Evolutionary conservation across 1,140 invertebrate genomes (phyloP), one percentile per base, ranked within the genome.

Genomic region (Nymphalis io): DNA sequence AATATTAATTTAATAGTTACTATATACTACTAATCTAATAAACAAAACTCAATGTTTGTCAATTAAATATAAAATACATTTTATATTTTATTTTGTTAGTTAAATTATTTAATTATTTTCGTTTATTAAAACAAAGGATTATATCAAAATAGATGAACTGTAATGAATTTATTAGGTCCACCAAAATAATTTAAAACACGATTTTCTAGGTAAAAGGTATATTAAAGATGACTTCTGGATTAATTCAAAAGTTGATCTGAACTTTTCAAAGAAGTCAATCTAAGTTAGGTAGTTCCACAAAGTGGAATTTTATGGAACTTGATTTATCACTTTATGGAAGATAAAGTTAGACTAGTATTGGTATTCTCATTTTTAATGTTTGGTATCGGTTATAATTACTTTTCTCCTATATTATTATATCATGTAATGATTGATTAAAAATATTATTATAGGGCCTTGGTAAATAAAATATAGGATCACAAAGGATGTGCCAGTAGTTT

Each of bases 231-330:
- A n/a, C 51, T 27, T 55, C 20, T 27, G 51, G 20, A 55, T 55
- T 55, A 55, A 23, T 27, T 55, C 51, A 55, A 55, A 55, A 55
- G 51, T 55, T 55, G 51, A 55, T 23, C 20, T 27, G 51, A 27
- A 55, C 13, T 13, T 55, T 23, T n/a, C 51, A 27, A 23, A 23
- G 51, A 55, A 55, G 51, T 55, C 51, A 55, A 55, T 55, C 51
- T 55, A 55, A 55, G 51, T 55, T 55, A 27, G 21, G 51, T 55
- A 55, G 51, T 55, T 55, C 51, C 23, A n/a, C 51, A 23, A 55
- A 55, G 51, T 55, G 23, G 51, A 55, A 55, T 55, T 23, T 55
- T 33, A 27, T 55, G 23, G 21, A 55, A 55, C 51, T 55, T 55
- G 51, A 55, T 27, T 55, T 55, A 55, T 55, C 51, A 55, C 23